Conservation (phyloP, 2,113 vertebrate species). For the Sterrhoptilus dennistouni region DNA sequence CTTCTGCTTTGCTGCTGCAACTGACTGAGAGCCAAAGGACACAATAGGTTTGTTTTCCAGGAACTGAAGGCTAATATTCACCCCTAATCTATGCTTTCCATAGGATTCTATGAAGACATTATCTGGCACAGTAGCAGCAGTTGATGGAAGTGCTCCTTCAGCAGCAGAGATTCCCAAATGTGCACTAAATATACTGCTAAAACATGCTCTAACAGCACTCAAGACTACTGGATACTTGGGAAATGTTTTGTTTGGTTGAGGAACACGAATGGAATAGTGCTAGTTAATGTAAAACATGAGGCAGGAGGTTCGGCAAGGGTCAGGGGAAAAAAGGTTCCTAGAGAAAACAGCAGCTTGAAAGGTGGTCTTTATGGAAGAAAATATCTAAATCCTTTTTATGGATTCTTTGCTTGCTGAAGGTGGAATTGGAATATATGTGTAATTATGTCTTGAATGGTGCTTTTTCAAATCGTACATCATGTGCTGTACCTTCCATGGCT, state of each 20-base stretch:
- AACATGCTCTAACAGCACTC: neutral
- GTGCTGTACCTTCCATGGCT: neutral
- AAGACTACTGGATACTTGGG: neutral
- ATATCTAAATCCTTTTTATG: neutral
- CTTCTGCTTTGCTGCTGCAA: neutral
- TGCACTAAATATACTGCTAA: neutral
- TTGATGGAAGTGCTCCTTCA: neutral
- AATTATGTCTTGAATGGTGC: neutral
- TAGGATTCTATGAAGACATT: rapidly evolving
- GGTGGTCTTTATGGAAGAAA: neutral
- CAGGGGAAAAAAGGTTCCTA: neutral
- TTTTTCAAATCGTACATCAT: neutral
- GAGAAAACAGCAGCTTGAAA: neutral
- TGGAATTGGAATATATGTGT: neutral
- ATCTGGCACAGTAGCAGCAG: neutral
- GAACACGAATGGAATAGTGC: neutral
- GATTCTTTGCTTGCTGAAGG: neutral
- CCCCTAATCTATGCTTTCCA: neutral
- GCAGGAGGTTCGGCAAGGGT: neutral
- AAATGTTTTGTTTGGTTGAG: neutral
- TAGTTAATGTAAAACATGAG: neutral
- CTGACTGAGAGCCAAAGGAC: neutral
- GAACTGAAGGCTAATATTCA: neutral
- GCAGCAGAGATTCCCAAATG: neutral
- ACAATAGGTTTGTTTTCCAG: neutral